phyloP scores from a whole-genome alignment of 2,797 vertebrate species.

The Bovichtus diacanthus region DNA sequence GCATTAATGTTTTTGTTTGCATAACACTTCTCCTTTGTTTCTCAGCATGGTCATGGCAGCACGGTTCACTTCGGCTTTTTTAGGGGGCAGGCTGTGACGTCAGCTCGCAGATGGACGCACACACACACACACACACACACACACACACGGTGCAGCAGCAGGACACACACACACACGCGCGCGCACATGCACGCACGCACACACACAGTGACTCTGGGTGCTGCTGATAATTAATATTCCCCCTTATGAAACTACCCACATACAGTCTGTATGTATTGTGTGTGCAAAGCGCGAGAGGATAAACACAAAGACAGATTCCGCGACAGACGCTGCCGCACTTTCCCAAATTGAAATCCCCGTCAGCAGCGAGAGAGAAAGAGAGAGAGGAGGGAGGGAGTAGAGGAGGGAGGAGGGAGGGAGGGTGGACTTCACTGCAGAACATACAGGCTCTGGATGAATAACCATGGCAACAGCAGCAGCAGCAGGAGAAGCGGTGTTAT shows the following conservation, averaged over 20 bases:
- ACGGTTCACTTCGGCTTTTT: conserved; percentile 56
- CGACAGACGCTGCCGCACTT: conserved; percentile 66
- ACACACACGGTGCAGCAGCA: conserved; percentile 40
- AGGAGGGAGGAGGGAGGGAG: conserved; percentile 11
- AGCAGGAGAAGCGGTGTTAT: conserved; percentile 77
- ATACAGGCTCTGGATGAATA: conserved; percentile 85
- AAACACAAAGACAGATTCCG: conserved; percentile 53
- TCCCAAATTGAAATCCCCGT: conserved; percentile 63
- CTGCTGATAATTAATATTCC: conserved; percentile 65
- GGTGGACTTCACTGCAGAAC: conserved; percentile 68
- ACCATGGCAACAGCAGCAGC: conserved; percentile 90
- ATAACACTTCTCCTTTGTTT: conserved; percentile 22
- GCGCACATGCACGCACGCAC: conserved; percentile 28
- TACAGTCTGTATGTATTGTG: conserved; percentile 25
- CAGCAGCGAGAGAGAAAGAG: conserved; percentile 26
- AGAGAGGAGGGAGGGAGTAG: conserved; percentile 15
- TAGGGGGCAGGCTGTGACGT: conserved; percentile 70
- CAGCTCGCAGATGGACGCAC: conserved; percentile 60
- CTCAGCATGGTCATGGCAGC: conserved; percentile 22
- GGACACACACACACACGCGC: conserved; percentile 25
- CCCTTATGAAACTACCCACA: conserved; percentile 42
- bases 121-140: conserved; percentile 21
- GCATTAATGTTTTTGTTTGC: conserved; percentile 13
- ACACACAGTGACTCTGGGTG: conserved; percentile 29
- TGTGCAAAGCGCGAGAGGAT: conserved; percentile 28